phyloP scores from a whole-genome alignment of 2,797 vertebrate genomes.

The Bufotes viridis region DNA sequence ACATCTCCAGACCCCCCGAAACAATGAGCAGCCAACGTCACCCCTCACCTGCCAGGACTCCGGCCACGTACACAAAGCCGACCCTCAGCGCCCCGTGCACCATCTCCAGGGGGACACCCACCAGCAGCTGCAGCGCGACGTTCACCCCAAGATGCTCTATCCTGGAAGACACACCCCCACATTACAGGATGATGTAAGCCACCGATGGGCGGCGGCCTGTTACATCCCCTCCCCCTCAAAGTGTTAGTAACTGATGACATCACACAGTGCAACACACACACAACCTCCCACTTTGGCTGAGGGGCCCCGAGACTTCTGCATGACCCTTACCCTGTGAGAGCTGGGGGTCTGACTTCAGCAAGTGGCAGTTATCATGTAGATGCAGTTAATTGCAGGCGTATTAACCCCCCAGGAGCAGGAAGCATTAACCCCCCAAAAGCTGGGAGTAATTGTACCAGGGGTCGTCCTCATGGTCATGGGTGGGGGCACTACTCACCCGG shows the following conservation, averaged over 20 bases:
- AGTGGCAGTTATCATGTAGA: too few species aligned
- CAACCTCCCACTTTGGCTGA: too few species aligned
- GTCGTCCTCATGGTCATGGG: too few species aligned
- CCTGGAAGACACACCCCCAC: conserved; percentile 68
- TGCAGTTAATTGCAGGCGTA: too few species aligned
- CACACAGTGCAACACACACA: not conserved
- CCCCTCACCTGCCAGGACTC: conserved; percentile 91
- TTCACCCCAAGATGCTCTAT: conserved; percentile 95
- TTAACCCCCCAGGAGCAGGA: too few species aligned
- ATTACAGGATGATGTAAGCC: not conserved
- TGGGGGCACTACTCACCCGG: conserved; percentile 82
- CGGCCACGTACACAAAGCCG: conserved; percentile 90
- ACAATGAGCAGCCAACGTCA: not conserved
- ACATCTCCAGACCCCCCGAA: conserved; percentile 20
- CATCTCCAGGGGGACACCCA: conserved; percentile 97
- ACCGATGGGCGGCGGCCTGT: too few species aligned
- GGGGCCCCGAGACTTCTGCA: too few species aligned
- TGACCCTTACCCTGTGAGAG: too few species aligned
- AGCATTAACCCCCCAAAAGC: too few species aligned
- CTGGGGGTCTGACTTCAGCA: too few species aligned
- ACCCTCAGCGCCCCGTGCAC: conserved; percentile 93
- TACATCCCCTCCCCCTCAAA: too few species aligned
- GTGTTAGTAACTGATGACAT: not conserved
- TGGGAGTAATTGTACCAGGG: too few species aligned
- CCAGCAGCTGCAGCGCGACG: conserved; percentile 93